Evolutionary conservation across 2,113 vertebrate species (phyloP).

Genomic region (Podarcis muralis): DNA sequence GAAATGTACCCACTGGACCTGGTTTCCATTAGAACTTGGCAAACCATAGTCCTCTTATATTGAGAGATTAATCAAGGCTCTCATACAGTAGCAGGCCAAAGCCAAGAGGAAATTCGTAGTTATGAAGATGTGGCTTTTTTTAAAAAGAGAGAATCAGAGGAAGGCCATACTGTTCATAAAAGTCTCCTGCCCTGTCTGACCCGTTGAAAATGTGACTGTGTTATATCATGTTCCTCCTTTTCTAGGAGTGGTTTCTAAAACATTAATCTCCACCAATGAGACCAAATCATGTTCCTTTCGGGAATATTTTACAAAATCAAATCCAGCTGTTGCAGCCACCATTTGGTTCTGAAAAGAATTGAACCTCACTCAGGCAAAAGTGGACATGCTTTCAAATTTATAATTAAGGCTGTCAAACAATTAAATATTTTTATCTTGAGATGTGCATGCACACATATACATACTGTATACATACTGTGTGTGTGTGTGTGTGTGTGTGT

Average conservation of each 20-base stretch:
- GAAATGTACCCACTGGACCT: constrained; percentile 16
- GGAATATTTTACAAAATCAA: constrained; percentile 49
- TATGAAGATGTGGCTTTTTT: constrained; percentile 54
- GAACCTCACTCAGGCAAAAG: constrained; percentile 41
- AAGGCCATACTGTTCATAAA: constrained; percentile 25
- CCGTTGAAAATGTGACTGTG: constrained; percentile 31
- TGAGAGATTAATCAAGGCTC: constrained; percentile 37
- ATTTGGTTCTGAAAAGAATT: constrained; percentile 57
- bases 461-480: background rate
- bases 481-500: too few species aligned
- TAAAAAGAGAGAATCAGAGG: background rate
- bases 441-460: background rate
- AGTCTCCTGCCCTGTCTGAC: constrained; percentile 38
- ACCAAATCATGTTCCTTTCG: constrained; percentile 20
- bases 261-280: constrained; percentile 42
- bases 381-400: constrained; percentile 41
- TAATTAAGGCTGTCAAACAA: background rate
- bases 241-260: constrained; percentile 43
- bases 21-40: constrained; percentile 48
- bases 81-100: constrained; percentile 43
- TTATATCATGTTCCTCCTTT: constrained; percentile 43
- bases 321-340: constrained; percentile 46
- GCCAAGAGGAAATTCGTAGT: constrained; percentile 40
- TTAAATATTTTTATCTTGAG: background rate
- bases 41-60: constrained; percentile 22